These are phyloP conservation scores for Plebejus argus DNA, from an alignment of 2,888 invertebrate species.

Conservation along the genomic window DNA sequence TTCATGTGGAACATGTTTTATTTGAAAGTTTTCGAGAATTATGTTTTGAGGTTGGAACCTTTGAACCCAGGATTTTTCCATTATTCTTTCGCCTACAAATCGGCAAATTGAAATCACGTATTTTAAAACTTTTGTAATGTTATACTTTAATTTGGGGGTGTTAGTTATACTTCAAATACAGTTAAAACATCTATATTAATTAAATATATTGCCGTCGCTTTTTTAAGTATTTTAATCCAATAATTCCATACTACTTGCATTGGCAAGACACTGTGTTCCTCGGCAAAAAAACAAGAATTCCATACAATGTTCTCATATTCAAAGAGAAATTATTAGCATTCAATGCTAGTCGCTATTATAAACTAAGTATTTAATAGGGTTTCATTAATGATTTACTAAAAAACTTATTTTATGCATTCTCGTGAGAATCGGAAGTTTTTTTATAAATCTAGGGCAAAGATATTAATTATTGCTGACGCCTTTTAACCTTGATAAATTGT, in stretches of 20 bases:
- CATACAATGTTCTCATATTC: conserved; percentile 10
- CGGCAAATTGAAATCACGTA: too few relatives aligned
- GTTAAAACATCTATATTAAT: too few relatives aligned
- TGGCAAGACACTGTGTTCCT: not conserved
- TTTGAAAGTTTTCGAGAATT: not conserved
- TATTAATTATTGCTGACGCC: not conserved
- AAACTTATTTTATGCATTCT: not conserved
- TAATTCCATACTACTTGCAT: not conserved
- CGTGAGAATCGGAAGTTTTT: conserved; percentile 10
- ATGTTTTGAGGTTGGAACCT: not conserved
- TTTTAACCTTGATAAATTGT: too few relatives aligned
- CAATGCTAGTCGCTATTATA: conserved; percentile 8
- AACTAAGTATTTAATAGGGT: not conserved
- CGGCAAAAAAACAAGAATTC: not conserved
- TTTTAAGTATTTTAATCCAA: not conserved
- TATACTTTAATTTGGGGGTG: not conserved
- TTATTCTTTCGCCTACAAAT: not conserved
- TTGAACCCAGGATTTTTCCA: not conserved
- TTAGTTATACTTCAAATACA: not conserved
- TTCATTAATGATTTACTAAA: not conserved
- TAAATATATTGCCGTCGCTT: too few relatives aligned
- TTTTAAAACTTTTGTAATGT: not conserved
- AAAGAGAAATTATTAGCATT: conserved; percentile 22
- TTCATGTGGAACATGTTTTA: conserved; percentile 5
- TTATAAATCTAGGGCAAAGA: not conserved